Percentiles rank a stretch among this genome's conserved stretches.
phyloP scores from a whole-genome alignment of 2,113 vertebrate genomes.

The Nycticorax nycticorax region DNA sequence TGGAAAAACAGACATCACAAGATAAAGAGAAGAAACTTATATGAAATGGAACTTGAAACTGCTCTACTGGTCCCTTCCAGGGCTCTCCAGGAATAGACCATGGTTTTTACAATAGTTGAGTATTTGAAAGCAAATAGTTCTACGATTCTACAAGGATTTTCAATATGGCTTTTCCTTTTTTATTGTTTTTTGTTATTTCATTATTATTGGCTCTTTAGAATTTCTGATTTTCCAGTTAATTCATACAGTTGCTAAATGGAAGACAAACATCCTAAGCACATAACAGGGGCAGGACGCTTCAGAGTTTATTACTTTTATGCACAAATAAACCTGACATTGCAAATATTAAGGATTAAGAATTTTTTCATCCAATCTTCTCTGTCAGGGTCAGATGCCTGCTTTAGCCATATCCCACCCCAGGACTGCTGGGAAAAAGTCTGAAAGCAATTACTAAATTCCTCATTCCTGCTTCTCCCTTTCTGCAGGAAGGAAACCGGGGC shows the following conservation, averaged over 20 bases:
- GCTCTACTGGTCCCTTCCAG: background rate
- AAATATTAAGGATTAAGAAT: background rate
- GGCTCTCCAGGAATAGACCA: background rate
- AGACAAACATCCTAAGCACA: accelerated
- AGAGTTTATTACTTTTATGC: background rate
- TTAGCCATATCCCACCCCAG: background rate
- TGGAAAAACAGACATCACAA: background rate
- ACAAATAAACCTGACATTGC: background rate
- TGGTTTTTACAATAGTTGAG: background rate
- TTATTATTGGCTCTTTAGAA: background rate
- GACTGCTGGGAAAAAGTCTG: background rate
- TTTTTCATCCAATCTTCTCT: background rate
- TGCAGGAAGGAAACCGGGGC: background rate
- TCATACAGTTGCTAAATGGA: background rate
- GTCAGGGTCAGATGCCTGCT: background rate
- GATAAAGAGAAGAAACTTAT: background rate
- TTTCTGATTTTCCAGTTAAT: background rate
- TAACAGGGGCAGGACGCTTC: background rate
- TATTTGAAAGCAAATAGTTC: background rate
- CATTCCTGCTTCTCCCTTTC: background rate
- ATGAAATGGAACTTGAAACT: background rate
- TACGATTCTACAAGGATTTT: background rate
- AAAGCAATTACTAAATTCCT: background rate
- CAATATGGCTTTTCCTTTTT: background rate
- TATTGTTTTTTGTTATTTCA: background rate